Evolutionary conservation across 2,797 vertebrate genomes (phyloP).

Genomic region (Dicrostonyx torquatus): DNA sequence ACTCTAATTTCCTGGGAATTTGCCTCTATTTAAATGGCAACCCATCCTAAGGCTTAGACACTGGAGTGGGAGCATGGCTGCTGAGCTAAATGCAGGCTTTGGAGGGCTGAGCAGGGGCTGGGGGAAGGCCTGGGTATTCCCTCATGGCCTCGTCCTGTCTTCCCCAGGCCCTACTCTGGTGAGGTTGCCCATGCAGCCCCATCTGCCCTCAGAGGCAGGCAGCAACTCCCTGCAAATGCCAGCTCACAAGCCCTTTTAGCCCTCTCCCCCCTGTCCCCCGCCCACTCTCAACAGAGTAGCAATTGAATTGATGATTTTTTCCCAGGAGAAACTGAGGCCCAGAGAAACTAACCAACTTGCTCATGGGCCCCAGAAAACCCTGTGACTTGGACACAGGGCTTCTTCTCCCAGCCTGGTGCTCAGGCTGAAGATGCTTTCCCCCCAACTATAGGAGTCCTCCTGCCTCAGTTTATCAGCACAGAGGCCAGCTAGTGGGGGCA

Average conservation of each 20-base stretch:
- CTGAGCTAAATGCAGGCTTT: neutral
- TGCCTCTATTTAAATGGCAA: neutral
- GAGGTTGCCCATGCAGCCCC: neutral
- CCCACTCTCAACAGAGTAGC: neutral
- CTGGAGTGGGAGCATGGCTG: neutral
- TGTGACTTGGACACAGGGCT: neutral
- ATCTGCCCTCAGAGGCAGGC: fast-evolving
- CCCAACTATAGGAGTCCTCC: neutral
- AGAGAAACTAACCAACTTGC: neutral
- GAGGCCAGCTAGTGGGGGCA: neutral
- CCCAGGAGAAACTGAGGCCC: neutral
- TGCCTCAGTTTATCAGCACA: neutral
- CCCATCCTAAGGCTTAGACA: neutral
- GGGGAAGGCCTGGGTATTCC: neutral
- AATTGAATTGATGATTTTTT: neutral
- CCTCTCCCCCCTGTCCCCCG: too few relatives aligned
- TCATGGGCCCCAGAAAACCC: neutral
- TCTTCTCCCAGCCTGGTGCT: neutral
- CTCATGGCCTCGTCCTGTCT: neutral
- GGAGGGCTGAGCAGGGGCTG: neutral
- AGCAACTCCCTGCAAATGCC: neutral
- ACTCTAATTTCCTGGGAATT: neutral
- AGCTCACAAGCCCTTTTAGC: fast-evolving
- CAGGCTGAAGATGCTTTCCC: neutral
- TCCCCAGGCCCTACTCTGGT: neutral